Evolutionary conservation across 2,113 vertebrate genomes (phyloP), one percentile per base, ranked within the genome.

Genomic region (Periophthalmodon schlosseri): DNA sequence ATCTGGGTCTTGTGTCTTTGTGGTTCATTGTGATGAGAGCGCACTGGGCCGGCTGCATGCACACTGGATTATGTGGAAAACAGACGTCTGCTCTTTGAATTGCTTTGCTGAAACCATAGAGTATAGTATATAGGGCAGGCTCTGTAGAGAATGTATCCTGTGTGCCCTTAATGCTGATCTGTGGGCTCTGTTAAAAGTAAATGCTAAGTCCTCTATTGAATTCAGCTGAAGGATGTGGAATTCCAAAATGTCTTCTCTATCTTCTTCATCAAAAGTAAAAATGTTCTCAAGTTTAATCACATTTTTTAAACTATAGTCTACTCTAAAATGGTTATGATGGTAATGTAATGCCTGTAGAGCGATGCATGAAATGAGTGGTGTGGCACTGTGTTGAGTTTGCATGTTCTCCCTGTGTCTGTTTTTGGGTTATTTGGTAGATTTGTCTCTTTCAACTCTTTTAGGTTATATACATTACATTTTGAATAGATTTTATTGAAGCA

Each of bases 1-100:
- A 76, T 81, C 76, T 73, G 84, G 71, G 82, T 74, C 68, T 2
- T 56, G 81, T 76, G 82, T 71, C 81, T 85, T 80, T 84, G 79
- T 79, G 76, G 71, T 6, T 72, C 73, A 44, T 75, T 74, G 60
- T 80, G 66, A 81, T 82, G 54, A 71, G 65, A 64, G 20, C 70
- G 71, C 80, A 54, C 60, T 80, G 70, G 75, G 77, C 52, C 61
- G 71, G 79, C 73, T 82, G 74, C 84, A 89, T 82, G 78, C 46
- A 78, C 52, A 80, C 76, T 76, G 68, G 52, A 80, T 83, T 68
- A 84, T 80, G 64, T 69, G 57, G 65, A 49, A 28, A 13, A 21
- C 4, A 15, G 68, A 72, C 69, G 63, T 56, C 60, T 76, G 73
- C 70, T 64, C 50, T 76, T 74, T 72, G 28, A 61, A 61, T 39